phyloP scores from a whole-genome alignment of 2,113 vertebrate species.

The Nesoenas mayeri region DNA sequence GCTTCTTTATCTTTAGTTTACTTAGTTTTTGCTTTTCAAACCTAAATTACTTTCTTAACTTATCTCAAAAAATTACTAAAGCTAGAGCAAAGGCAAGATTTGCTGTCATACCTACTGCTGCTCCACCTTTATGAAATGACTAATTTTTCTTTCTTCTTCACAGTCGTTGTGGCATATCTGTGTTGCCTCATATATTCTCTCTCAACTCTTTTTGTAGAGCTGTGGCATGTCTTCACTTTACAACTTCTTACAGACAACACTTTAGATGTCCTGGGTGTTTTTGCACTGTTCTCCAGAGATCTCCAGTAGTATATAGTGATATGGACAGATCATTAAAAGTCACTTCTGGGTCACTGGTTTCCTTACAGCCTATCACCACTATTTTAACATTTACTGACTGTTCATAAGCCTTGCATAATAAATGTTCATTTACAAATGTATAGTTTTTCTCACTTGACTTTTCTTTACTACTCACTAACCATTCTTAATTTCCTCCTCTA shows the following conservation, averaged over 20 bases:
- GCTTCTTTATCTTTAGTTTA: background rate
- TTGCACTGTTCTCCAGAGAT: background rate
- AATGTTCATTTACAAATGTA: background rate
- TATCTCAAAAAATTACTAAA: background rate
- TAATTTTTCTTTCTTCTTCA: background rate
- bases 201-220: background rate
- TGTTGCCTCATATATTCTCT: background rate
- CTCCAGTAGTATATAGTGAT: background rate
- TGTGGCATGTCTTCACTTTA: accelerated
- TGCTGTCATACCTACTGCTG: background rate
- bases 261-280: background rate
- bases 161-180: background rate
- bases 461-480: background rate
- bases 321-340: background rate
- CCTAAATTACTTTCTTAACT: background rate
- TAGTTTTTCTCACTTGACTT: background rate
- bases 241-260: background rate
- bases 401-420: background rate
- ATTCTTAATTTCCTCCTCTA: background rate
- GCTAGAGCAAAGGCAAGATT: background rate
- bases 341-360: background rate
- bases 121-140: background rate
- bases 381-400: background rate
- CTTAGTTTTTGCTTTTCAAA: background rate
- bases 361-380: background rate